These are phyloP conservation scores for Pipra filicauda DNA, from an alignment of 2,113 vertebrate genomes.

Conservation along the genomic window DNA sequence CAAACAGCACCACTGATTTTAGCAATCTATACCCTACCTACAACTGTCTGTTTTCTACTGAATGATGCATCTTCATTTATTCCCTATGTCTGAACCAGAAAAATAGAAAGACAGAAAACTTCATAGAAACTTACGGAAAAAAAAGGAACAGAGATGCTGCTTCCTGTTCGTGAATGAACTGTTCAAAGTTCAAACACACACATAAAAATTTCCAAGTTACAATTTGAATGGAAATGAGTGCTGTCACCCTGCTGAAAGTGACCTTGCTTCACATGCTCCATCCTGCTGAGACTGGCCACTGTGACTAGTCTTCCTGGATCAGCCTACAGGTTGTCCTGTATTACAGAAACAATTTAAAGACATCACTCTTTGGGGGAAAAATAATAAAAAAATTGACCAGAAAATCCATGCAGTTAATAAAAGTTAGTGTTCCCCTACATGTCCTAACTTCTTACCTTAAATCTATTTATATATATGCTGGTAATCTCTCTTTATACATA, in stretches of 20 bases:
- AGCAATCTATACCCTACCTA: background rate
- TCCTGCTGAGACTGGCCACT: background rate
- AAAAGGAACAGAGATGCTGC: background rate
- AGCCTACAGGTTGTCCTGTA: background rate
- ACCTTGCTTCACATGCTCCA: background rate
- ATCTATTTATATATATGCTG: background rate
- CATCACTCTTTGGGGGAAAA: background rate
- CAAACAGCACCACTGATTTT: background rate
- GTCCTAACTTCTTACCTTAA: background rate
- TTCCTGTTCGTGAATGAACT: background rate
- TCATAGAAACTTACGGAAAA: background rate
- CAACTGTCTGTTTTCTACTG: background rate
- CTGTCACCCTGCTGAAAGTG: background rate
- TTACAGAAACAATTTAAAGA: background rate
- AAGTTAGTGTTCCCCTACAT: background rate
- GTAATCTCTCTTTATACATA: background rate
- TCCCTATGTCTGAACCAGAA: background rate
- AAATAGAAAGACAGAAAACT: background rate
- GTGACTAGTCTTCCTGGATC: background rate
- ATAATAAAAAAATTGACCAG: background rate
- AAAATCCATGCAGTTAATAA: background rate
- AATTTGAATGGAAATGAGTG: background rate
- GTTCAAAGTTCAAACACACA: background rate
- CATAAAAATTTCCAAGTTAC: background rate
- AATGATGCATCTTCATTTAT: background rate